phyloP scores from a whole-genome alignment of 2,888 invertebrate species.

The Dryobotodes eremita region DNA sequence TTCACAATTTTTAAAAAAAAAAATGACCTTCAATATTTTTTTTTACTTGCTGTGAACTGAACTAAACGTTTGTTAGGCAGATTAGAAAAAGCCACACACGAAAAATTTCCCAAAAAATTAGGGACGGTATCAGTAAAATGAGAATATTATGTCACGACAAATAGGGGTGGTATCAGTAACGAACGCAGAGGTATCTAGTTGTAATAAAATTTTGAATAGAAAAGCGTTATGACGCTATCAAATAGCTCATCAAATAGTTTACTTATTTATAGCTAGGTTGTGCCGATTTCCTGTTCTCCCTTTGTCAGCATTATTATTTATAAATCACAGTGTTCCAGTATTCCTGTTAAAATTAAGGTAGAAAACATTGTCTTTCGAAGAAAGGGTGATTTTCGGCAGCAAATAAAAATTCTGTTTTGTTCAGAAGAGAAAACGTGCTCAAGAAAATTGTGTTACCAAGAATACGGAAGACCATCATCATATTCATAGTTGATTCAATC shows the following conservation, averaged over 20 bases:
- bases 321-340: background rate
- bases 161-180: background rate
- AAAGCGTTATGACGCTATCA: background rate
- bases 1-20: no score
- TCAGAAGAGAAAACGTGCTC: slow-evolving; percentile 15
- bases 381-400: slow-evolving; percentile 52
- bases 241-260: background rate
- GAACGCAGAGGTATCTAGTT: background rate
- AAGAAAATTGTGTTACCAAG: slow-evolving; percentile 15
- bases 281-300: background rate
- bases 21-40: no score
- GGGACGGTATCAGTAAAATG: background rate
- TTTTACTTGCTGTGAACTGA: background rate
- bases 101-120: background rate
- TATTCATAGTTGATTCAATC: background rate
- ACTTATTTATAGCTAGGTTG: background rate
- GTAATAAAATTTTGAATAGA: background rate
- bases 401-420: slow-evolving; percentile 13
- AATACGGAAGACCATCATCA: background rate
- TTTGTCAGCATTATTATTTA: background rate
- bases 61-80: background rate
- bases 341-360: no score
- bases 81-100: background rate
- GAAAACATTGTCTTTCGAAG: slow-evolving; percentile 18
- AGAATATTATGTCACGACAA: background rate